Conservation (phyloP, 2,797 vertebrate species). For the Spinus olivaceus region DNA sequence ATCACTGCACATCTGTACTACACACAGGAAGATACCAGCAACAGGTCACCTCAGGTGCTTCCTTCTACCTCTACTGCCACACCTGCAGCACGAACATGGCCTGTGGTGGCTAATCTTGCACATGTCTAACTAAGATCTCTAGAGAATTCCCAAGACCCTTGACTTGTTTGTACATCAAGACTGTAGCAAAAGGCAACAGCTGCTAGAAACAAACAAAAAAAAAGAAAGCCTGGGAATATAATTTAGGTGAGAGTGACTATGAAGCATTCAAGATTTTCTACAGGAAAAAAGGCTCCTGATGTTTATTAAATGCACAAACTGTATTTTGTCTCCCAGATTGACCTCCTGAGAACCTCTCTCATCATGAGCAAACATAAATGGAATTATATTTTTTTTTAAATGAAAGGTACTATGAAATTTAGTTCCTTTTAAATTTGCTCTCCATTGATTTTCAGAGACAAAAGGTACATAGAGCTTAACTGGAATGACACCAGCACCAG, state of each 20-base stretch:
- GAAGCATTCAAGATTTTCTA: conserved; percentile 6
- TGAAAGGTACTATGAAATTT: conserved; percentile 42
- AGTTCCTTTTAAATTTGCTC: conserved; percentile 43
- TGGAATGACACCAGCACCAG: conserved; percentile 57
- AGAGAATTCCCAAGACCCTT: neutral
- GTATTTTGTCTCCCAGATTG: neutral
- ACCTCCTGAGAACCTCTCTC: conserved; percentile 20
- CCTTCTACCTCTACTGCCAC: neutral
- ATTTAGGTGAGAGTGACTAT: neutral
- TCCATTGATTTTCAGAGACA: conserved; percentile 69
- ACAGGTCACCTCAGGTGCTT: neutral
- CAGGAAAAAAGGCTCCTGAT: neutral
- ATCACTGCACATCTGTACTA: neutral
- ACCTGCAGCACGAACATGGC: neutral
- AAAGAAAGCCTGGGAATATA: neutral
- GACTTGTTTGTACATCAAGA: neutral
- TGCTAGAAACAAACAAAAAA: neutral
- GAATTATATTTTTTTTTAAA: neutral
- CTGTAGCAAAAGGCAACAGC: neutral
- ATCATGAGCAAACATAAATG: conserved; percentile 33
- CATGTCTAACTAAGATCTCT: neutral
- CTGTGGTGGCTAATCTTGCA: neutral
- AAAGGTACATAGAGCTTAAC: conserved; percentile 61
- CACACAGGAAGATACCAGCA: neutral
- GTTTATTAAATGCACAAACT: conserved; percentile 39